Base-by-base conservation (phyloP, 2,113 vertebrate genomes). In the Pteropus alecto region DNA sequence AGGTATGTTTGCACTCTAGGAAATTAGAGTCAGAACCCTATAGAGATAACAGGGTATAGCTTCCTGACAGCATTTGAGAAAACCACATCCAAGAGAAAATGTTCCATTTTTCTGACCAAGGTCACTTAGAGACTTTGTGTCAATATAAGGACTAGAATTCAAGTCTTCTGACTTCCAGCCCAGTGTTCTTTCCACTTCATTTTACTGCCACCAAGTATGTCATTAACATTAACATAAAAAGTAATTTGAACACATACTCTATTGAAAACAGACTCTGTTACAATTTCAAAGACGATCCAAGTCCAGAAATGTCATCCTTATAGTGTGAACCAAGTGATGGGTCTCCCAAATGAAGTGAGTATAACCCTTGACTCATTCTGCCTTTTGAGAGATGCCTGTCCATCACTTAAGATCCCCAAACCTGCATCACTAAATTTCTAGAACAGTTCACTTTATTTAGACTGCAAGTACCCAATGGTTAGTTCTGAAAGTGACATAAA, bases 141-240 rank as follows among this genome's bases (percentile, higher is more conserved):
- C 73, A 70, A 87, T 9, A 26, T 76, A 90, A 93, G 30, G 56
- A 46, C 77, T 79, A 85, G 48, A 85, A 71, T 48, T 22, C 46
- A 63, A 84, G 60, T 90, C 86, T 85, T 85, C 38, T 88, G 58
- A 93, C 56, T 82, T 68, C 71, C 6, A 58, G 4, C 14, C 30
- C 61, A 68, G 13, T 74, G 60, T 46, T 73, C 60, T 92, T 97
- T 95, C 68, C 60, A 95, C 41, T 86, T 87, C 46, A 93, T 81
- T 95, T 88, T 96, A 46, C 43, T 89, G 33, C 30, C 46, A 87
- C 61, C 51, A 73, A 96, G 28, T 54, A 35, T 28, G n/a, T 86
- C 54, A 96, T 97, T 92, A 95, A 67, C 46, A 79, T 87, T 60
- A 96, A 73, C 92, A 94, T 65, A 71, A 79, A 91, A 93, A 68